These are phyloP conservation scores for Neolamprologus hecqui DNA, from an alignment of 2,113 vertebrate genomes.

Conservation along the genomic window DNA sequence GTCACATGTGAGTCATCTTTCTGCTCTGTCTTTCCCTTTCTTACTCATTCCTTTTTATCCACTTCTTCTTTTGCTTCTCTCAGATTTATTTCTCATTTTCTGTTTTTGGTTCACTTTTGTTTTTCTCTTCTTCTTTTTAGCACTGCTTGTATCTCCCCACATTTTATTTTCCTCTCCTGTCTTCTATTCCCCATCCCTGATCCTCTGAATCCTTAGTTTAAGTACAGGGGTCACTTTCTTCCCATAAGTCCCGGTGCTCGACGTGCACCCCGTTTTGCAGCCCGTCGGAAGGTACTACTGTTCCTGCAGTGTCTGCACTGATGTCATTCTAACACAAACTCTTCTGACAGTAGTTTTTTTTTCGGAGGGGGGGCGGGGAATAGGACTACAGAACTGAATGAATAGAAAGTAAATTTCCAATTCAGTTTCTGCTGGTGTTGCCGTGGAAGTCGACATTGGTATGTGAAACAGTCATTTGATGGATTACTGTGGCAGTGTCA, in stretches of 20 bases:
- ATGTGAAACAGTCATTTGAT: background rate
- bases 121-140: constrained; percentile 11
- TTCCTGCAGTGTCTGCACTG: constrained; percentile 56
- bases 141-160: background rate
- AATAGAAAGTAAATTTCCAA: constrained; percentile 2
- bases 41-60: background rate
- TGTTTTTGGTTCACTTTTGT: background rate
- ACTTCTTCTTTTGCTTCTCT: background rate
- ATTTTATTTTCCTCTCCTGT: background rate
- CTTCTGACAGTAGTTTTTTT: background rate
- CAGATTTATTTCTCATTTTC: background rate
- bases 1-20: constrained; percentile 17
- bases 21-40: background rate
- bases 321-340: constrained; percentile 33
- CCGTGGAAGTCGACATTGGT: constrained; percentile 4
- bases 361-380: rapidly evolving
- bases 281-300: constrained; percentile 71
- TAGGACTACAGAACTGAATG: constrained; percentile 19
- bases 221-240: constrained; percentile 74
- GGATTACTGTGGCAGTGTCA: background rate
- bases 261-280: constrained; percentile 67
- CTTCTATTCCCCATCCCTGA: background rate
- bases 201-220: constrained; percentile 63
- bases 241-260: constrained; percentile 69
- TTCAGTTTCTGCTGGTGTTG: background rate